A percentile compares a stretch with the other conserved stretches of the same genome.
phyloP scores from a whole-genome alignment of 2,113 vertebrate species.

The Campylomormyrus tamandua region DNA sequence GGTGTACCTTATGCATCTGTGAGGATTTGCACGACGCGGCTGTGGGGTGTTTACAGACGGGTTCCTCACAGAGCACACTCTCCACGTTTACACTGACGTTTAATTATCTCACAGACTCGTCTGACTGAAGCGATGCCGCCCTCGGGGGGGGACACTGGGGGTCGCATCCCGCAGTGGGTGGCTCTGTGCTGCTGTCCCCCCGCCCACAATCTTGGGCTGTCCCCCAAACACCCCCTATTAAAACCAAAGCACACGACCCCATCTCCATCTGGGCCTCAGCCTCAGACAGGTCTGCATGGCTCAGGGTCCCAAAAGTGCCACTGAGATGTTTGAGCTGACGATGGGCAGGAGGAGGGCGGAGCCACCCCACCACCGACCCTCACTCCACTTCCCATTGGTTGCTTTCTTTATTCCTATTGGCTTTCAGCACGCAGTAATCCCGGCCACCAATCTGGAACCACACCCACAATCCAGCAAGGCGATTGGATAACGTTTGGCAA shows the following conservation, averaged over 20 bases:
- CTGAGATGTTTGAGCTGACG: not conserved
- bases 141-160: too few species aligned
- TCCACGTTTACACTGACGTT: not conserved
- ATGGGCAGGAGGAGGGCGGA: not conserved
- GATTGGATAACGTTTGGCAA: not conserved
- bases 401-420: not conserved
- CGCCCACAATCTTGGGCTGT: not conserved
- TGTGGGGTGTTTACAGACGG: not conserved
- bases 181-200: too few species aligned
- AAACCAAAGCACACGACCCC: not conserved
- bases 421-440: not conserved
- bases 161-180: too few species aligned
- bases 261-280: not conserved
- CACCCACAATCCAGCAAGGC: not conserved
- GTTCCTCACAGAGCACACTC: not conserved
- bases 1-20: not conserved
- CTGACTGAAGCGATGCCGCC: not conserved
- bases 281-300: not conserved
- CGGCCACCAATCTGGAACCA: not conserved
- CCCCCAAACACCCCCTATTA: not conserved
- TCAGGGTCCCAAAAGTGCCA: not conserved
- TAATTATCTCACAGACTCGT: not conserved
- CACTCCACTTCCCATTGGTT: not conserved
- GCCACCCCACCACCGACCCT: not conserved
- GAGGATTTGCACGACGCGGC: not conserved